Evolutionary conservation across 2,888 invertebrate species (phyloP).

Genomic region (Diloba caeruleocephala): DNA sequence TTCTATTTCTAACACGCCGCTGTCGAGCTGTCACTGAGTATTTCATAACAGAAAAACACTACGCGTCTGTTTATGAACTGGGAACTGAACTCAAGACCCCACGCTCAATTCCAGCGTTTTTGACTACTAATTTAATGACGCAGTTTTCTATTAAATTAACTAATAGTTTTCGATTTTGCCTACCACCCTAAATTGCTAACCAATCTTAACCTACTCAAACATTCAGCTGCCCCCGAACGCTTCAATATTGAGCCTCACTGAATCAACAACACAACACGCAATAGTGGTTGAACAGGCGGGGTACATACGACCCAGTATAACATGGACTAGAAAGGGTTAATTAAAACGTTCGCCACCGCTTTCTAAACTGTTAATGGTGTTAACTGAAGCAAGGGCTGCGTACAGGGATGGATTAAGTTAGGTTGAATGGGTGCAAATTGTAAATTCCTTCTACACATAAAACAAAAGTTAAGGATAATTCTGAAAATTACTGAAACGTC

Average conservation of each 20-base stretch:
- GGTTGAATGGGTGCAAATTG: constrained; percentile 10
- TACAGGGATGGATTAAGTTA: constrained; percentile 43
- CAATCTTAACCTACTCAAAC: constrained; percentile 5
- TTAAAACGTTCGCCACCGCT: constrained; percentile 68
- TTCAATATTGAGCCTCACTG: constrained; percentile 42
- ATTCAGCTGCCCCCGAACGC: constrained; percentile 35
- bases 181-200: neutral
- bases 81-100: too few species aligned
- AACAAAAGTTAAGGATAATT: neutral
- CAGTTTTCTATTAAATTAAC: too few species aligned
- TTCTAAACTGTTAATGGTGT: constrained; percentile 59
- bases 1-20: too few species aligned
- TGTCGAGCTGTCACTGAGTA: too few species aligned
- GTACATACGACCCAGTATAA: constrained; percentile 50
- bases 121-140: too few species aligned
- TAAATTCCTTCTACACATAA: constrained; percentile 4
- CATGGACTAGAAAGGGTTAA: constrained; percentile 69
- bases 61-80: too few species aligned
- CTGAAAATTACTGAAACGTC: too few species aligned
- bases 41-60: too few species aligned
- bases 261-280: constrained; percentile 51
- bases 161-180: too few species aligned
- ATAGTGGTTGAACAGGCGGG: constrained; percentile 44
- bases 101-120: too few species aligned
- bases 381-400: constrained; percentile 48